Evolutionary conservation across 1,140 invertebrate species (phyloP).

Genomic region (Capitella teleta): DNA sequence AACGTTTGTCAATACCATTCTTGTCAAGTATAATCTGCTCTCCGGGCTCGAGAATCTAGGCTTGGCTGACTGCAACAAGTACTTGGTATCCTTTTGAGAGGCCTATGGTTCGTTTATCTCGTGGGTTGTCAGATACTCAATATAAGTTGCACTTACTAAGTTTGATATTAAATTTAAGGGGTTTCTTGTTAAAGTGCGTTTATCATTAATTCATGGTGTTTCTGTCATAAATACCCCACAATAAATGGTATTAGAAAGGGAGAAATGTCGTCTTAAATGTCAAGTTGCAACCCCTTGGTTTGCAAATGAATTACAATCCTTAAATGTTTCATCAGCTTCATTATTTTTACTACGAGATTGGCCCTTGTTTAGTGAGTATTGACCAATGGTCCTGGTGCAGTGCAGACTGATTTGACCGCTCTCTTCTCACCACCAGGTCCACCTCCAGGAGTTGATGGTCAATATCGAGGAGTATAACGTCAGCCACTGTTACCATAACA

Average conservation of each 20-base stretch:
- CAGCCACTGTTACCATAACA: not conserved
- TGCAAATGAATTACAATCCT: no score
- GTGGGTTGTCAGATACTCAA: no score
- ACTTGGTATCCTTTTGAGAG: constrained; percentile 10
- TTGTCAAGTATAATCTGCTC: constrained; percentile 11
- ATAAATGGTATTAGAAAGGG: no score
- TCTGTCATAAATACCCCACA: no score
- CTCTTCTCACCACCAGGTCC: constrained; percentile 1
- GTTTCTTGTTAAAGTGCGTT: no score
- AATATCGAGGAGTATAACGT: constrained; percentile 1
- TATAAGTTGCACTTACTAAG: no score
- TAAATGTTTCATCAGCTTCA: constrained; percentile 2
- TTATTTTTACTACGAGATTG: constrained; percentile 11
- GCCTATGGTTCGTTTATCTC: no score
- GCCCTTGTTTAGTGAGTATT: constrained; percentile 9
- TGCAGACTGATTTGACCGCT: not conserved
- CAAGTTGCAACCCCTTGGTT: no score
- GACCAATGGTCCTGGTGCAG: no score
- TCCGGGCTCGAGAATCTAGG: constrained; percentile 9
- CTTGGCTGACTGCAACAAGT: constrained; percentile 11
- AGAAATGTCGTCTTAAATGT: no score
- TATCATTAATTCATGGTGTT: no score
- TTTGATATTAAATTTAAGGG: no score
- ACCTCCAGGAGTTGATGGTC: constrained; percentile 9
- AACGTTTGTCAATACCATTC: constrained; percentile 4